Evolutionary conservation across 2,888 invertebrate genomes (phyloP), one percentile per base, ranked within the genome.

Genomic region (Campaea margaritaria): DNA sequence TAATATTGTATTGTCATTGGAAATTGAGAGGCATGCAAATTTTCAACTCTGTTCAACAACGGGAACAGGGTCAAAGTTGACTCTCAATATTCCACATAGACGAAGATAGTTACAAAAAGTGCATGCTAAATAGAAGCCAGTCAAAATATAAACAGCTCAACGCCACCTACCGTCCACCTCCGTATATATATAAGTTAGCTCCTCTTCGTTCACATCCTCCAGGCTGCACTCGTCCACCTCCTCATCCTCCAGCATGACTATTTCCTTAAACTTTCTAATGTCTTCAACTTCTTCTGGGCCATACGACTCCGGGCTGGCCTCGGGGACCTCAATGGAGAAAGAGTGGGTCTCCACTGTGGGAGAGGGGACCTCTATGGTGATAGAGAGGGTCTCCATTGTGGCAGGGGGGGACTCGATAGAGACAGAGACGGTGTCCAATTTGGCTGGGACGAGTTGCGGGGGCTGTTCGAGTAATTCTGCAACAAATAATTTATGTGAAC

Each of bases 81-180:
- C n/a, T n/a, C n/a, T n/a, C n/a, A n/a, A n/a, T n/a, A n/a, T n/a
- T n/a, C n/a, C n/a, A n/a, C n/a, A n/a, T n/a, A n/a, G n/a, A n/a
- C n/a, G n/a, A n/a, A n/a, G n/a, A n/a, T n/a, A n/a, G n/a, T n/a
- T n/a, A n/a, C n/a, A n/a, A n/a, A n/a, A n/a, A n/a, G n/a, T n/a
- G n/a, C n/a, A n/a, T n/a, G n/a, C n/a, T n/a, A n/a, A n/a, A n/a
- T n/a, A n/a, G n/a, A n/a, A n/a, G n/a, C n/a, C n/a, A n/a, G n/a
- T n/a, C n/a, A n/a, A n/a, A n/a, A n/a, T n/a, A n/a, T n/a, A n/a
- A n/a, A n/a, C n/a, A n/a, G n/a, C n/a, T n/a, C n/a, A n/a, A n/a
- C n/a, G n/a, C 1, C 2, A 34, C 46, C 9, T 38, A 48, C 48
- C 48, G 13, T 48, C 38, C 16, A 38, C 38, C 38, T 48, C 38